Base-by-base conservation (phyloP, 1,140 invertebrate species). In the Medauroidea extradentata region DNA sequence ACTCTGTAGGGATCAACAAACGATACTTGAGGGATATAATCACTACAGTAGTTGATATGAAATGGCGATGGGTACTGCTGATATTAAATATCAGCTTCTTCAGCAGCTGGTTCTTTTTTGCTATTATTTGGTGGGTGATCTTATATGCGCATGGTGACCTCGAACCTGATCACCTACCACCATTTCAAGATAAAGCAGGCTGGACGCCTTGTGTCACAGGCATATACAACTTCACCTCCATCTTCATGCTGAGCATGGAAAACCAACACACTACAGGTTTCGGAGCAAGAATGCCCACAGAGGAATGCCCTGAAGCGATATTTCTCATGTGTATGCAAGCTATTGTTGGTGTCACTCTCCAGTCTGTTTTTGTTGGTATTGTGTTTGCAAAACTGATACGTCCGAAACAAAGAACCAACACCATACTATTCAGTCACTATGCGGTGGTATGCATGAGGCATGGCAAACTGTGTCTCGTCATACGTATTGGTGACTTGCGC, bases 401-500 rank as follows among this genome's bases (percentile, higher is more conserved):
- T 16, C 96, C 97, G 0, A 99, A 99, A 71, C 94, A 98, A 70
- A 81, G 97, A 57, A 94, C 94, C 0, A 89, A 98, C 73, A 99
- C 97, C 0, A 75, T 99, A 1, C 81, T 99, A 61, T 99, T 99
- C 77, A 97, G 94, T 34, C 88, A 90, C 65, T 87, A 96, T 67
- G 93, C 94, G 0, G 92, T 97, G 0, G 89, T 99, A 29, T 96
- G 93, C 68, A 86, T 91, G 69, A 80, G 95, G 43, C 90, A 96
- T 70, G 93, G 93, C 1, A 83, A 90, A 59, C 76, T 98, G 3
- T 93, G 92, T 67, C 78, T 99, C 11, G 91, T 98, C 86, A 98
- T 99, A 75, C 81, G 97, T 9, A 93, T 99, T 1, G 97, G 96
- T 3, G 96, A 99, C 75, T 96, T 99, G 91, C 81, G 96, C n/a